Evolutionary conservation across 2,113 vertebrate genomes (phyloP).

Genomic region (Marmota flaviventris): DNA sequence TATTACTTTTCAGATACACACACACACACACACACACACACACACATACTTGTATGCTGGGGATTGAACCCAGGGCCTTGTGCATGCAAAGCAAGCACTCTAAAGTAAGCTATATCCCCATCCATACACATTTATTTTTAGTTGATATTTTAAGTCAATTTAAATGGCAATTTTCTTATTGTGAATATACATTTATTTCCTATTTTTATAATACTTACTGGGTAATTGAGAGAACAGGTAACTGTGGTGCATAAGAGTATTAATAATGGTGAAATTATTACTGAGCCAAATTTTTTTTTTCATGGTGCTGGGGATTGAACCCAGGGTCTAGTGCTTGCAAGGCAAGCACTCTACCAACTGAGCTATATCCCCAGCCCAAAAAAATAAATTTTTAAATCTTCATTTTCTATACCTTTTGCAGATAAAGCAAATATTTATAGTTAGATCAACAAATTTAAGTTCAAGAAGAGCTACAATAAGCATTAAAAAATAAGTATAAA

Average conservation of each 20-base stretch:
- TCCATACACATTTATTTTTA: neutral
- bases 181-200: neutral
- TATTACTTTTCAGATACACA: neutral
- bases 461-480: neutral
- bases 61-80: too few relatives aligned
- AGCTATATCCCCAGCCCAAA: too few relatives aligned
- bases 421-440: neutral
- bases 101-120: too few relatives aligned
- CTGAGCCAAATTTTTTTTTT: neutral
- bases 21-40: too few relatives aligned
- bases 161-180: neutral
- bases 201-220: neutral
- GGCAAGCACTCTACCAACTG: too few relatives aligned
- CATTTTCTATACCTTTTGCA: neutral
- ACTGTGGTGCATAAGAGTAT: neutral
- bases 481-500: slow-evolving; percentile 14
- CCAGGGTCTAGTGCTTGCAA: too few relatives aligned
- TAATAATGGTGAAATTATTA: neutral
- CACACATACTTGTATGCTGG: too few relatives aligned
- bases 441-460: neutral
- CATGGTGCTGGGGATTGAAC: too few relatives aligned
- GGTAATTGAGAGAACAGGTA: neutral
- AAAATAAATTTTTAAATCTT: neutral
- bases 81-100: too few relatives aligned
- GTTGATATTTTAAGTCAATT: neutral